Percentiles rank a stretch among this genome's conserved stretches.
phyloP scores from a whole-genome alignment of 2,888 invertebrate species.

The Noctua fimbriata region DNA sequence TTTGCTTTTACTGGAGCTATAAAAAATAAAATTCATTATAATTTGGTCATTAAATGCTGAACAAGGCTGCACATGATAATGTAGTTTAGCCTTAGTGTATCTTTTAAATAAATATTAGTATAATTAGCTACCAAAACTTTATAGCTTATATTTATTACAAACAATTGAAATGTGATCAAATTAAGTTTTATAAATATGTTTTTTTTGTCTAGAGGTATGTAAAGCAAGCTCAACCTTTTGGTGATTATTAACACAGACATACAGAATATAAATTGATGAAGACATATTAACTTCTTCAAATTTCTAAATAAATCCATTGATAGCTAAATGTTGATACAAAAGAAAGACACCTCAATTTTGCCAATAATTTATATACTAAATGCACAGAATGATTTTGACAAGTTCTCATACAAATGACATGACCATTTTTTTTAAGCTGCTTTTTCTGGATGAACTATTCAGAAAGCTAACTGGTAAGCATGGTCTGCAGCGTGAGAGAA shows the following conservation, averaged over 20 bases:
- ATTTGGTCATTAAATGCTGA: neutral
- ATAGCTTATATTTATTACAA: neutral
- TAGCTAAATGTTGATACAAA: constrained; percentile 7
- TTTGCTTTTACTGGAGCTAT: constrained; percentile 83
- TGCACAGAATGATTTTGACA: constrained; percentile 45
- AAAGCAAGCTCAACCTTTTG: constrained; percentile 9
- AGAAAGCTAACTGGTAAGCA: neutral
- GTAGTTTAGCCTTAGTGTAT: neutral
- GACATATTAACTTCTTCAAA: constrained; percentile 26
- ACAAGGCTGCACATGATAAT: neutral
- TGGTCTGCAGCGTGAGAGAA: neutral
- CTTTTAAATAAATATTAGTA: neutral
- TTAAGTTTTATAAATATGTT: neutral
- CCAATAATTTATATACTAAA: neutral
- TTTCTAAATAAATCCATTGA: constrained; percentile 4
- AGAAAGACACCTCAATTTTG: constrained; percentile 15
- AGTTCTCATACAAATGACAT: constrained; percentile 48
- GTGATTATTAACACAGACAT: neutral
- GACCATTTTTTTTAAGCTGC: constrained; percentile 9
- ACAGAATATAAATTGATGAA: constrained; percentile 1
- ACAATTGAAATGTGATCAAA: neutral
- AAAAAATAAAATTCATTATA: constrained; percentile 20
- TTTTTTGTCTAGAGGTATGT: constrained; percentile 4
- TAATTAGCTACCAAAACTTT: neutral
- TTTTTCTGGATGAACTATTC: neutral